Evolutionary conservation across 2,888 invertebrate genomes (phyloP).

Genomic region (Euzophera pinguis): DNA sequence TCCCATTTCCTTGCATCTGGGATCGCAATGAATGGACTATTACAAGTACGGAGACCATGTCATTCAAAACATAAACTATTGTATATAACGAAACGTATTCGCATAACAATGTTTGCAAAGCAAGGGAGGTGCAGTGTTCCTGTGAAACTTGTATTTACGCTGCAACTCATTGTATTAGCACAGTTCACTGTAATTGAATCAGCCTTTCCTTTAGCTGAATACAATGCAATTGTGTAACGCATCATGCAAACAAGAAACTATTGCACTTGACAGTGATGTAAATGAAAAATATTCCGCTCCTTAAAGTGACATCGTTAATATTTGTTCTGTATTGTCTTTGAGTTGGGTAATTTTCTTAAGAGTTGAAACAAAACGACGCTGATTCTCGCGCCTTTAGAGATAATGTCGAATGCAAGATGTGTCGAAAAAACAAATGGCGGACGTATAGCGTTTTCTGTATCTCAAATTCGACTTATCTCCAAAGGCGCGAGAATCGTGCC

Average conservation of each 20-base stretch:
- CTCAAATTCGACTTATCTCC: no score
- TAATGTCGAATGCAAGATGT: no score
- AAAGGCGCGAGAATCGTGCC: no score
- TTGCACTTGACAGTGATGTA: background rate
- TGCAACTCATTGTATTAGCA: background rate
- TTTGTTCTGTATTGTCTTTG: no score
- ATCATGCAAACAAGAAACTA: background rate
- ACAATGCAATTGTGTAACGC: conserved; percentile 6
- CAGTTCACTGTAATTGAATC: background rate
- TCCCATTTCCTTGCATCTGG: conserved; percentile 23
- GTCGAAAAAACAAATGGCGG: no score
- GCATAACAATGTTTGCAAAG: background rate
- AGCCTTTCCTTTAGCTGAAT: background rate
- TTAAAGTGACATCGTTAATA: no score
- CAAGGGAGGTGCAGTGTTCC: background rate
- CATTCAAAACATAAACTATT: background rate
- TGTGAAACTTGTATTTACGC: conserved; percentile 4
- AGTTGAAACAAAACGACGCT: no score
- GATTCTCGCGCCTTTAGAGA: no score
- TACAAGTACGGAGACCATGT: background rate
- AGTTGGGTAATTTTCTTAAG: no score
- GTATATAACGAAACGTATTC: background rate
- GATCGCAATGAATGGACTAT: conserved; percentile 18
- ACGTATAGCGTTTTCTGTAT: no score
- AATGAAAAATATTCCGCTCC: background rate